A percentile compares a stretch with the other conserved stretches of the same genome.
phyloP scores from a whole-genome alignment of 2,113 vertebrate species.

The Xyliphius kryptos region DNA sequence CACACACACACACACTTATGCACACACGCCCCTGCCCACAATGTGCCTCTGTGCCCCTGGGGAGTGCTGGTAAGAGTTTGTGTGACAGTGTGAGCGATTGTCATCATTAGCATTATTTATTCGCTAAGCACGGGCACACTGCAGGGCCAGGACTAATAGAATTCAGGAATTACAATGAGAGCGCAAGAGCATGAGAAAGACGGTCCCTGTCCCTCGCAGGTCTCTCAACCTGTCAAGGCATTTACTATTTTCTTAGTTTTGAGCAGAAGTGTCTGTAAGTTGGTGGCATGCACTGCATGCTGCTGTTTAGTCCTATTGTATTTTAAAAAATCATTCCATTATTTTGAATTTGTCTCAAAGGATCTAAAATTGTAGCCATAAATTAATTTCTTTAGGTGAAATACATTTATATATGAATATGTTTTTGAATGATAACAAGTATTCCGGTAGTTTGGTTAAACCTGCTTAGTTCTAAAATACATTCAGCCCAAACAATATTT shows the following conservation, averaged over 20 bases:
- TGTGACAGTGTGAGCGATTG: constrained; percentile 73
- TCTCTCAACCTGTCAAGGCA: constrained; percentile 23
- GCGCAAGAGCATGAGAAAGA: constrained; percentile 20
- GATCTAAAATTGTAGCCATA: not conserved
- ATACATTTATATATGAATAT: too few species aligned
- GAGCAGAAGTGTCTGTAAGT: constrained; percentile 9
- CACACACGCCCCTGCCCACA: constrained; percentile 35
- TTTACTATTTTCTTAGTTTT: constrained; percentile 9
- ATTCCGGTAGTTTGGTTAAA: too few species aligned
- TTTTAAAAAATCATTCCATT: not conserved
- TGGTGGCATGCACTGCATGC: not conserved
- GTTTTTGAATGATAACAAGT: too few species aligned
- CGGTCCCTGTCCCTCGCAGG: constrained; percentile 1
- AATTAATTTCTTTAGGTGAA: too few species aligned
- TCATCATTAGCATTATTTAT: constrained; percentile 79
- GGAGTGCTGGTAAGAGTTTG: constrained; percentile 49
- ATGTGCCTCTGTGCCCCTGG: constrained; percentile 46
- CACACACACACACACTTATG: constrained; percentile 3
- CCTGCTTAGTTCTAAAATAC: too few species aligned
- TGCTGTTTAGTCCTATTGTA: not conserved
- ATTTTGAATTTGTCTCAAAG: not conserved
- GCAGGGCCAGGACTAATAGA: constrained; percentile 65
- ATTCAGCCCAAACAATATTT: too few species aligned
- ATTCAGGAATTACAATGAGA: constrained; percentile 65
- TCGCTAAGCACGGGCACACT: constrained; percentile 69